Evolutionary conservation across 1,140 invertebrate genomes (phyloP).

Genomic region (Centruroides sculpturatus): DNA sequence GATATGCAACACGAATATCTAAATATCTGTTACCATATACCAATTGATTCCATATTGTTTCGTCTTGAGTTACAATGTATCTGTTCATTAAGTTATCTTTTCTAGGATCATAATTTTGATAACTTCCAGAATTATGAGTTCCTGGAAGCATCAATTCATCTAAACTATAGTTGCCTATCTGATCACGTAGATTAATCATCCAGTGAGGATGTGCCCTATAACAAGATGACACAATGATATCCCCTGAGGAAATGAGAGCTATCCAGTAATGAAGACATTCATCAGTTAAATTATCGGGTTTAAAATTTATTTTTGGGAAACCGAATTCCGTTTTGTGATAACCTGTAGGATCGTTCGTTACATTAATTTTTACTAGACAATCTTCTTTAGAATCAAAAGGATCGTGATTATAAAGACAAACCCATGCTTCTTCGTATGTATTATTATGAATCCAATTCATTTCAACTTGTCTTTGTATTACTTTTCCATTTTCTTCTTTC

Average conservation of each 20-base stretch:
- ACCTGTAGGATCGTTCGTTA: conserved; percentile 5
- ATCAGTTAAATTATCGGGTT: conserved; percentile 9
- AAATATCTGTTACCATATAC: conserved; percentile 22
- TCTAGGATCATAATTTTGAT: conserved; percentile 31
- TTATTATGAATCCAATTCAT: conserved; percentile 18
- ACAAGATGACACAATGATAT: conserved; percentile 37
- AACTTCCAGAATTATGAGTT: conserved; percentile 52
- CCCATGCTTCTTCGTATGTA: conserved; percentile 16
- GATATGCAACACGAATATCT: conserved; percentile 20
- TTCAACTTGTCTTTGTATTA: conserved; percentile 16
- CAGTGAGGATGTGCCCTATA: conserved; percentile 39
- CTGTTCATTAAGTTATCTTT: conserved; percentile 37
- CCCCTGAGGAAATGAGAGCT: conserved; percentile 33
- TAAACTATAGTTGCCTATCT: conserved; percentile 36
- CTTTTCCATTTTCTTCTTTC: background rate
- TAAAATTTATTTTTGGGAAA: conserved; percentile 13
- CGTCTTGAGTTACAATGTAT: conserved; percentile 20
- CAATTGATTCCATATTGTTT: conserved; percentile 22
- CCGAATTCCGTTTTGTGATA: conserved; percentile 2
- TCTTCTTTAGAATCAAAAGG: conserved; percentile 7
- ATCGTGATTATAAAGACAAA: conserved; percentile 21
- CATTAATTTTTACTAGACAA: conserved; percentile 12
- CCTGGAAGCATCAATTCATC: conserved; percentile 46
- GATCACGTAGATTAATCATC: conserved; percentile 1
- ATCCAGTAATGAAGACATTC: conserved; percentile 33